Evolutionary conservation across 2,113 vertebrate species (phyloP).

Genomic region (Triplophysa tibetana): DNA sequence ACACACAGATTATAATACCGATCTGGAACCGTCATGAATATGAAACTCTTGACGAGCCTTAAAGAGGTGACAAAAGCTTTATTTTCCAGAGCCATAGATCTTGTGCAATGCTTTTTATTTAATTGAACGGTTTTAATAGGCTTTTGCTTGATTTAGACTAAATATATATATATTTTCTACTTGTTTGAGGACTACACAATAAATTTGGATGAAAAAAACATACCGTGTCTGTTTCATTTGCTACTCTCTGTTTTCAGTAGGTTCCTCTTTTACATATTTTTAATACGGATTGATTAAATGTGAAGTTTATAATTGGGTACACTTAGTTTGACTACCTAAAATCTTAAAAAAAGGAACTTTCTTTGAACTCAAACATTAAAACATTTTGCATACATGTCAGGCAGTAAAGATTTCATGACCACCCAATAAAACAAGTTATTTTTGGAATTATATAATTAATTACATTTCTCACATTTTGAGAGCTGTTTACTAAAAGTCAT

Average conservation of each 20-base stretch:
- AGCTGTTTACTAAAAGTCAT: too few species aligned
- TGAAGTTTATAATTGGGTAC: too few species aligned
- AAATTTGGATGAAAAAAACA: conserved; percentile 66
- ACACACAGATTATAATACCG: background rate
- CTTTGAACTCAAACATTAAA: too few species aligned
- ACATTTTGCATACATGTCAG: too few species aligned
- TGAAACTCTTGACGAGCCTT: conserved; percentile 47
- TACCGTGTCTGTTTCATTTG: background rate
- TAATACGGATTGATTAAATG: too few species aligned
- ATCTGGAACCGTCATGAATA: conserved; percentile 43
- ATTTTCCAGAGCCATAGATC: conserved; percentile 59
- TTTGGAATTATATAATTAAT: too few species aligned
- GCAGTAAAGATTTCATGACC: too few species aligned
- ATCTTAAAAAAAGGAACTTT: too few species aligned
- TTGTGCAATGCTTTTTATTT: conserved; percentile 71
- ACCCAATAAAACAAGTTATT: too few species aligned
- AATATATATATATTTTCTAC: conserved; percentile 72
- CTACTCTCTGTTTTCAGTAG: background rate
- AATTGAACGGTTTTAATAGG: conserved; percentile 63
- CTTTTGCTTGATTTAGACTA: conserved; percentile 68
- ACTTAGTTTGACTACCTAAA: too few species aligned
- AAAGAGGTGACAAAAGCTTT: conserved; percentile 58
- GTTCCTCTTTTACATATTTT: too few species aligned
- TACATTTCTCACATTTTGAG: too few species aligned
- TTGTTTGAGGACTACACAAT: conserved; percentile 73